Evolutionary conservation across 2,113 vertebrate species (phyloP), one percentile per base, ranked within the genome.

Genomic region (Hylia prasina): DNA sequence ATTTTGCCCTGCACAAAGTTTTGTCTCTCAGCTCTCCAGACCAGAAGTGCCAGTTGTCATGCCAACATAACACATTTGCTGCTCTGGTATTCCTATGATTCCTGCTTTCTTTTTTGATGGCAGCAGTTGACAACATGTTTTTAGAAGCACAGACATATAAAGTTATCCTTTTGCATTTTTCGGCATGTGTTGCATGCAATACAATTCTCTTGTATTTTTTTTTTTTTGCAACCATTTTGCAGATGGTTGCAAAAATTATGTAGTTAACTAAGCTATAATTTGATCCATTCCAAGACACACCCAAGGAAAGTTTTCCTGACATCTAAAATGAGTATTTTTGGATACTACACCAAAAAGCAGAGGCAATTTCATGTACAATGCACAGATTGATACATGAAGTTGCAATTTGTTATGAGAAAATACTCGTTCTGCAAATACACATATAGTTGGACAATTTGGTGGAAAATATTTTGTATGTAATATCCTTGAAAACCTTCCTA

Each of bases 11-110:
- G 27, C 37, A 44, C 15, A 48, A 76, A 90, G 56, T 93, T 91
- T 90, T 71, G 25, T 75, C 39, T 70, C 58, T 61, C 31, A 87
- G 65, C 15, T 80, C 56, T 83, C 42, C 72, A 73, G 63, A 65
- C 60, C 58, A 92, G 60, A 69, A 94, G 77, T 53, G 53, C 70
- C 31, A 91, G 96, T 97, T 96, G 95, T 96, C 96, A 96, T 97
- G 96, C 90, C 97, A 97, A 95, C 95, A 61, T 17, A 78, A 91
- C 14, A 35, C 69, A 60, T 89, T 93, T 94, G 69, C 44, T 86
- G 27, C 47, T 70, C 31, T 79, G 66, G 24, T 82, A 69, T 79
- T 85, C 51, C 39, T 54, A 19, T 69, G 85, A 76, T 82, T 96
- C 90, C 93, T 93, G 9, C 28, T 93, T 91, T 54, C 27, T 65